Evolutionary conservation across 2,113 vertebrate genomes (phyloP).

Genomic region (Cacatua alba): DNA sequence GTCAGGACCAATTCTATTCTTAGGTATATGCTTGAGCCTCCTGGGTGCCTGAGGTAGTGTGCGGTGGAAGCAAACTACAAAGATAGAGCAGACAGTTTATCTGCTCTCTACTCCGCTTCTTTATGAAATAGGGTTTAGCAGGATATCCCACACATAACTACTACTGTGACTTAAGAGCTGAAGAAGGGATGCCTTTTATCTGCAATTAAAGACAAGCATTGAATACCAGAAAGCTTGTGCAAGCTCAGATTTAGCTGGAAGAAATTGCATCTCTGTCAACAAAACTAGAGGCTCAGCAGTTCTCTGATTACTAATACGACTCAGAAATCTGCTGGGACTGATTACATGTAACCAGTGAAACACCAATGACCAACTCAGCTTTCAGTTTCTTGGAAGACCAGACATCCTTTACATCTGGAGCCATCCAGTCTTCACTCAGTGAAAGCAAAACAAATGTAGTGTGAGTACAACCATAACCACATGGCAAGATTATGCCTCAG

Average conservation of each 20-base stretch:
- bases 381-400: slow-evolving; percentile 8
- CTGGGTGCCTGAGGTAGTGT: not conserved
- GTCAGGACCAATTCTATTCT: not conserved
- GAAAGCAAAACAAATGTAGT: slow-evolving; percentile 37
- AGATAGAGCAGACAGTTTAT: not conserved
- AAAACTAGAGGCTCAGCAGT: slow-evolving; percentile 22
- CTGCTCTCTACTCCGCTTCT: not conserved
- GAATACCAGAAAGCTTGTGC: not conserved
- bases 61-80: not conserved
- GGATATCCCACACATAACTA: not conserved
- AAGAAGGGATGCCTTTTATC: slow-evolving; percentile 15
- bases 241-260: slow-evolving; percentile 38
- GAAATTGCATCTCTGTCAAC: slow-evolving; percentile 46
- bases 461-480: not conserved
- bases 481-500: not conserved
- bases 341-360: slow-evolving; percentile 16
- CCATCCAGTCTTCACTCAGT: not conserved
- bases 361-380: not conserved
- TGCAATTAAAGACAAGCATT: slow-evolving; percentile 8
- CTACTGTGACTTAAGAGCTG: not conserved
- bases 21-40: not conserved
- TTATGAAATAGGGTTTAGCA: not conserved
- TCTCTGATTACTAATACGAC: slow-evolving; percentile 68
- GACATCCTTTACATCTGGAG: not conserved
- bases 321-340: slow-evolving; percentile 60